Base-by-base conservation (phyloP, 2,797 vertebrate species). In the Eurystomus glaucurus region DNA sequence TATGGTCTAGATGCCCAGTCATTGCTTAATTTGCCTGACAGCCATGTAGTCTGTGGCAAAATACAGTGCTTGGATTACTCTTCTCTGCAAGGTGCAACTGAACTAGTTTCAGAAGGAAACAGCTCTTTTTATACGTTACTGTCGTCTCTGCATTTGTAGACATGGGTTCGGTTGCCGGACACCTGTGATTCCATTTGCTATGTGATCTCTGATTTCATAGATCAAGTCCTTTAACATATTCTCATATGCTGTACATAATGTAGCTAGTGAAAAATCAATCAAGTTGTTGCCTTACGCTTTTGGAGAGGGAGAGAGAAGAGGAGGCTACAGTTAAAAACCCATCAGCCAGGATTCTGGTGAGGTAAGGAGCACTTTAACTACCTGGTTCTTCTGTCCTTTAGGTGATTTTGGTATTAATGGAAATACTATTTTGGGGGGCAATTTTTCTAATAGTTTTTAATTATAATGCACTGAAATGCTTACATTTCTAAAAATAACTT, bases 341-440 rank as follows among this genome's bases (percentile, higher is more conserved):
- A 4, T 55, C 46, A 46, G 41, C 28, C 72, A 72, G 61, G 35
- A 31, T 69, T 50, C 80, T 51, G 41, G 17, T 31, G 29, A 33
- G 33, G 41, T 37, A 33, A 90, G 51, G 41, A 69, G 15, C 35
- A 7, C 7, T 72, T 43, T 13, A 72, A 31, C 22, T 51, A 10
- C 39, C 9, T 41, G 48, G 10, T 46, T 51, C 29, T 9, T 48
- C 45, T 68, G 15, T 17, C 16, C n/a, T 54, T 57, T 21, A 70
- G 41, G 15, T 14, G 52, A 8, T 72, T 64, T 17, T 55, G 37
- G 8, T 60, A 6, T n/a, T 31, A 29, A 72, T 39, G 10, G 46
- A 57, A 61, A 51, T 55, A 31, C 0, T 46, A 4, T 14, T 50
- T 26, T 48, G 20, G 11, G 10, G 28, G 18, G 23, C 4, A 1